A percentile compares a stretch with the other conserved stretches of the same genome.
Evolutionary conservation across 2,797 vertebrate species (phyloP).

Genomic region (Rhinophrynus dorsalis): DNA sequence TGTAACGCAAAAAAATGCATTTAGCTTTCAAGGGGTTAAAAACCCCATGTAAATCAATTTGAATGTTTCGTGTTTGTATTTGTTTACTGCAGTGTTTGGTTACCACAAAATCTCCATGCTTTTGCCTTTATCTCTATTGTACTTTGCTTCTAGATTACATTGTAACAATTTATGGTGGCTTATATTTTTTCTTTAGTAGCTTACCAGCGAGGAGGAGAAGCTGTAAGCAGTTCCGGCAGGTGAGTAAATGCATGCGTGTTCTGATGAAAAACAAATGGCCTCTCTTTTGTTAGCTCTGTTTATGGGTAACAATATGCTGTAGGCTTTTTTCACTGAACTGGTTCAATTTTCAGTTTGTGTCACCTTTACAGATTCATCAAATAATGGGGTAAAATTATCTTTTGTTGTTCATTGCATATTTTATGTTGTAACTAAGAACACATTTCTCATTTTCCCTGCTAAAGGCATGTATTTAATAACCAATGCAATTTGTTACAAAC

Average conservation of each 20-base stretch:
- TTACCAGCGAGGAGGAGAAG: conserved; percentile 96
- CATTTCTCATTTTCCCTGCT: conserved; percentile 29
- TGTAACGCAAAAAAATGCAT: no score
- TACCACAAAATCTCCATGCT: no score
- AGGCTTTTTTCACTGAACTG: conserved; percentile 16
- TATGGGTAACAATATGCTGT: conserved; percentile 33
- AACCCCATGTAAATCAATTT: no score
- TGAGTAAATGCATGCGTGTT: conserved; percentile 69
- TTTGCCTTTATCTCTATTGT: no score
- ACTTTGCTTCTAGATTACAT: conserved; percentile 8
- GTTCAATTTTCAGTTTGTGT: conserved; percentile 29
- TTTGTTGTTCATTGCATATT: conserved; percentile 25
- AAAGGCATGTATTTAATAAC: conserved; percentile 17
- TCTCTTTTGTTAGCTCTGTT: conserved; percentile 18
- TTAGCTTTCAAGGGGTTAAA: no score
- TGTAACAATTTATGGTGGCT: background rate
- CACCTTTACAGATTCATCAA: background rate
- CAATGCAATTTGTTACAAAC: conserved; percentile 3
- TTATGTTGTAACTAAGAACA: conserved; percentile 13
- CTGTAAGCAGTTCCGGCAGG: conserved; percentile 95
- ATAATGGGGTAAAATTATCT: background rate
- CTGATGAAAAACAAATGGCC: conserved; percentile 28
- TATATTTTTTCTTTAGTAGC: conserved; percentile 78
- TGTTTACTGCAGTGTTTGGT: no score
- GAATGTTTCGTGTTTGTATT: no score